Conservation (phyloP, 2,888 invertebrate genomes). For the Drosophila nr. fundita region DNA sequence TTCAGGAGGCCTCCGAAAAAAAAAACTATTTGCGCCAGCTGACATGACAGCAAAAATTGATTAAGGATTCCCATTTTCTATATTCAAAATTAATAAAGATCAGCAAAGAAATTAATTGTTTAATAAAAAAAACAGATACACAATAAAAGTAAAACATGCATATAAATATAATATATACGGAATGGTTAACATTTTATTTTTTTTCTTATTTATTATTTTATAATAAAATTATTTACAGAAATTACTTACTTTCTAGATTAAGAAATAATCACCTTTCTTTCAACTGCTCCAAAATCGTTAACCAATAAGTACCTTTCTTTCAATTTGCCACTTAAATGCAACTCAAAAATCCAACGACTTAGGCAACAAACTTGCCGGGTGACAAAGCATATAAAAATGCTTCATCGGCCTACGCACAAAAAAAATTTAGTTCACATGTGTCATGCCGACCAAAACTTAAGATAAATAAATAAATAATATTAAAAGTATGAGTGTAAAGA, state of each 20-base stretch:
- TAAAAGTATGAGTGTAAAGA: conserved; percentile 13
- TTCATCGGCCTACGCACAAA: conserved; percentile 14
- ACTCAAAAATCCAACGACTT: conserved; percentile 57
- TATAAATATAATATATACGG: neutral
- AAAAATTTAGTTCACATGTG: conserved; percentile 50
- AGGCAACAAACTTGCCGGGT: conserved; percentile 62
- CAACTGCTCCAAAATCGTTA: neutral
- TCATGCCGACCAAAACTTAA: conserved; percentile 40
- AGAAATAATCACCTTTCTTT: neutral
- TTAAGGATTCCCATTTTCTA: neutral
- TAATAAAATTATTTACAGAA: neutral
- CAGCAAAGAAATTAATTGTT: neutral
- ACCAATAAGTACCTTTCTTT: neutral
- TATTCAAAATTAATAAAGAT: neutral
- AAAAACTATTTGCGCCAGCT: neutral
- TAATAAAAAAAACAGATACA: neutral
- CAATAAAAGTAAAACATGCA: neutral
- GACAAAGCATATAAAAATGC: conserved; percentile 37
- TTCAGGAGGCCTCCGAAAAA: neutral
- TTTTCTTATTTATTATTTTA: neutral
- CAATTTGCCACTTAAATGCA: neutral
- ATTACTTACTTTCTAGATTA: neutral
- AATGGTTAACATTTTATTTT: neutral
- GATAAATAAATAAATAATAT: conserved; percentile 31
- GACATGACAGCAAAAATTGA: neutral